Evolutionary conservation across 2,113 vertebrate genomes (phyloP).

Genomic region (Thermophis baileyi): DNA sequence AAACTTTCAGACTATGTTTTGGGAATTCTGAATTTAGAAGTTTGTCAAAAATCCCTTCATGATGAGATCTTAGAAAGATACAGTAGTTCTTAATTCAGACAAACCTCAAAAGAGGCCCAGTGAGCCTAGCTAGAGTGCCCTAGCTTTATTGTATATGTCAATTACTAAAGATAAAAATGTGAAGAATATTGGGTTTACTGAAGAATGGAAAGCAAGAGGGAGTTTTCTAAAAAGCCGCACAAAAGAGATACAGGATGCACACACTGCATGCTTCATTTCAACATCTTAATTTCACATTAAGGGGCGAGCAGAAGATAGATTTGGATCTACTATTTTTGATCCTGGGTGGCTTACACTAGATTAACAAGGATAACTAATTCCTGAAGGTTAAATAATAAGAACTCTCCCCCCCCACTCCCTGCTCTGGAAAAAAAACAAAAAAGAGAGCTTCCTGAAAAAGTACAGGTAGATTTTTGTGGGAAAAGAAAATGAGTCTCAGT

Average conservation of each 20-base stretch:
- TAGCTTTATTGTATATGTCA: background rate
- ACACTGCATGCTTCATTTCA: background rate
- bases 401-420: background rate
- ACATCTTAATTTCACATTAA: background rate
- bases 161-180: background rate
- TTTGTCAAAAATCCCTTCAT: background rate
- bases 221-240: background rate
- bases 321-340: background rate
- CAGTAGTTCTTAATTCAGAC: background rate
- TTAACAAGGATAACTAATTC: background rate
- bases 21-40: background rate
- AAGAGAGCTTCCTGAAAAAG: background rate
- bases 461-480: background rate
- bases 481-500: background rate
- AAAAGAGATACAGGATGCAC: background rate
- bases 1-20: background rate
- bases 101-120: background rate
- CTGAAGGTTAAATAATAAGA: background rate
- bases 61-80: background rate
- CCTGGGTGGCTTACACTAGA: background rate
- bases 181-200: background rate
- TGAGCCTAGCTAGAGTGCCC: background rate
- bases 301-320: background rate
- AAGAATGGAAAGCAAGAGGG: background rate
- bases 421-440: background rate